Evolutionary conservation across 2,113 vertebrate species (phyloP), one percentile per base, ranked within the genome.

Genomic region (Marmota flaviventris): DNA sequence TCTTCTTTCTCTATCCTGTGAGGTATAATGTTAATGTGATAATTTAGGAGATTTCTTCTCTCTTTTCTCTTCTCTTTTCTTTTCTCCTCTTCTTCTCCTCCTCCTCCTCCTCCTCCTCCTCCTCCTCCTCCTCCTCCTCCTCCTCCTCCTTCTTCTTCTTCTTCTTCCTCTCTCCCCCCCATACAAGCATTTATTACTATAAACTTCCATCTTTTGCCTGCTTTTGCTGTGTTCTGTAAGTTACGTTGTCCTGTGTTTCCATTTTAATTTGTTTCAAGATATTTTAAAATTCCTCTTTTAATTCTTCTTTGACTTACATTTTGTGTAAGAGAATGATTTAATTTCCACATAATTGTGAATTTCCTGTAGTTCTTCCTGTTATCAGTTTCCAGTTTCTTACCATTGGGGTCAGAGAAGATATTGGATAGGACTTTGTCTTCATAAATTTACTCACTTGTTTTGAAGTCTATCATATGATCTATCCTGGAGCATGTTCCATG

Each of bases 81-180:
- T 5, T 42, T 42, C 42, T 42, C 6, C 3, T 42, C 39, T 42
- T 42, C 42, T 42, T 42, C 42, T 42, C 1, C 5, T 42, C 6
- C 42, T 42, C 5, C 4, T 39, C 4, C 39, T 39, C 6, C 42
- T 42, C 6, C 42, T 42, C 1, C 5, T 42, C 6, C 42, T 42
- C 5, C 4, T 39, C 4, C 4, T 42, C 5, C 6, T 42, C 42
- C 6, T 5, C 5, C 5, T 42, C 42, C 4, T 39, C 39, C 4
- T 42, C 42, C 6, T 42, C 42, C 6, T 5, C 5, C 3, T 37
- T 3, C 39, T 42, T 42, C 39, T 42, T 42, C 39, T 42, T 42
- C 39, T 42, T 42, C 39, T 42, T 42, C 39, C 4, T 34, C 9
- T 22, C 9, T 39, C 4, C 53, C 53, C 4, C 14, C 17, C 16